Evolutionary conservation across 2,888 invertebrate genomes (phyloP), one percentile per base, ranked within the genome.

Genomic region (Helicoverpa assulta): DNA sequence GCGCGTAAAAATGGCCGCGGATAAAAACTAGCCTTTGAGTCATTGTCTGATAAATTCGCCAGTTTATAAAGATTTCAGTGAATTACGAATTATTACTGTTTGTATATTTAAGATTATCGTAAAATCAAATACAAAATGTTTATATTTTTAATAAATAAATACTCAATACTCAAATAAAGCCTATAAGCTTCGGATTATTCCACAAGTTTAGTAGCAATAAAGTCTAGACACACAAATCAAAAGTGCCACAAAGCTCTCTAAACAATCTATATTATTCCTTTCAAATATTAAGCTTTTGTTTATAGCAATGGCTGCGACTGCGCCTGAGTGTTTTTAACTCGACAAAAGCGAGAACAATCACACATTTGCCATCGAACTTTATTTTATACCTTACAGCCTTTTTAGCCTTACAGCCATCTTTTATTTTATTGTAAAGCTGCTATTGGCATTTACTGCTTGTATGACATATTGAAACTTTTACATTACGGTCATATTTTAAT

Each of bases 1-100:
- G 79, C 85, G 86, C 88, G 86, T 89, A 86, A 91, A 91, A 89
- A 73, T 80, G 81, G 79, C 73, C 56, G 73, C 68, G 73, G 66
- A 74, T 80, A 76, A 73, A 82, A 78, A 74, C 72, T 76, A 78
- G 75, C 82, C 69, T 76, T 82, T 75, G 79, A 77, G 79, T 84
- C 79, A 79, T 78, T 80, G 74, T 76, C 60, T 80, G 73, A 70
- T 74, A 79, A 63, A 73, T 70, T 72, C 56, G 56, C 54, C 60
- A 18, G 60, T 71, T 72, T 71, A 47, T 71, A 60, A 62, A 81
- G 53, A 66, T 74, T 74, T 59, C 40, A 61, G 54, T 54, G 33
- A 50, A 64, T 72, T 67, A 51, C 47, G 26, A 12, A 53, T 51
- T 54, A 51, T 55, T 43, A 53, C 21, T 59, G 54, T 62, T 54